phyloP scores from a whole-genome alignment of 2,888 invertebrate species.

The Acanthopleura granulata region DNA sequence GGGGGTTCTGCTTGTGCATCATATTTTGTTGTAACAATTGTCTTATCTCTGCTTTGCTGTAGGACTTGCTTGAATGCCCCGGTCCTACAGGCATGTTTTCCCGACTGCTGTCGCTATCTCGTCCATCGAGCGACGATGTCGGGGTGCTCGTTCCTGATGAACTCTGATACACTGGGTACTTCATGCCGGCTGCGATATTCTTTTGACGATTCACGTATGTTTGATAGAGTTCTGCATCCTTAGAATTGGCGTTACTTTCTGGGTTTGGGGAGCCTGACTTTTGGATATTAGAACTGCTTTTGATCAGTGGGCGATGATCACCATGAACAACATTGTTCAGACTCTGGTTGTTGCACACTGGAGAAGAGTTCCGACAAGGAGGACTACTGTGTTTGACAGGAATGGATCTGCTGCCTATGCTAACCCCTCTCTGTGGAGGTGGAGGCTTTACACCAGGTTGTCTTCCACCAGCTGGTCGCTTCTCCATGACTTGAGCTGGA shows the following conservation, averaged over 20 bases:
- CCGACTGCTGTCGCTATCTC: not conserved
- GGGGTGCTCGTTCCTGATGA: conserved; percentile 27
- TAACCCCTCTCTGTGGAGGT: not conserved
- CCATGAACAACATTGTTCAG: not conserved
- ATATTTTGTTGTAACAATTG: conserved; percentile 41
- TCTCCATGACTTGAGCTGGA: conserved; percentile 41
- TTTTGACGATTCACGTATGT: conserved; percentile 51
- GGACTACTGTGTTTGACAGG: not conserved
- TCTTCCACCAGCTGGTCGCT: conserved; percentile 29
- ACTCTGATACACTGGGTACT: not conserved
- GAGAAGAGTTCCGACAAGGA: not conserved
- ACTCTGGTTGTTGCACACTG: not conserved
- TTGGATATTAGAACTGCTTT: not conserved
- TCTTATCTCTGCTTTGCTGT: conserved; percentile 41
- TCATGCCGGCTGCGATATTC: not conserved
- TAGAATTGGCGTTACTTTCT: conserved; percentile 37
- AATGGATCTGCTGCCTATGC: not conserved
- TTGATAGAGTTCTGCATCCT: conserved; percentile 50
- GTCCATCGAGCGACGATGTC: conserved; percentile 18
- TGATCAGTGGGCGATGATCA: not conserved
- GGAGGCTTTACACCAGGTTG: not conserved
- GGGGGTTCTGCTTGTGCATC: conserved; percentile 21
- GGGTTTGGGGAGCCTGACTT: conserved; percentile 27
- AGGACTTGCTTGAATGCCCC: conserved; percentile 16
- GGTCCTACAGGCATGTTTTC: not conserved